Evolutionary conservation across 2,888 invertebrate species (phyloP).

Genomic region (Dione vanillae): DNA sequence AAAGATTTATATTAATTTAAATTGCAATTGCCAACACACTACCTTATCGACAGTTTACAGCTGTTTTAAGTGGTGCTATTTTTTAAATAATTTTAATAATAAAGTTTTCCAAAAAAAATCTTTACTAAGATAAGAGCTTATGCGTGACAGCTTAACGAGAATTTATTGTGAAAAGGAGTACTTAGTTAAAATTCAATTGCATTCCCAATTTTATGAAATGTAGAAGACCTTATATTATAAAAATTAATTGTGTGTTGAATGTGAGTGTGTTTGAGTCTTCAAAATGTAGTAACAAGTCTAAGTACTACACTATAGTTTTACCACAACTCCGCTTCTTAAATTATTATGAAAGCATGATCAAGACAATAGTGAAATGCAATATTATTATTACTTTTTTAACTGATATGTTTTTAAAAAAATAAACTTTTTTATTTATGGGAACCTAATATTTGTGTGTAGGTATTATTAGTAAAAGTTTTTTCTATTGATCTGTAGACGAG

Average conservation of each 20-base stretch:
- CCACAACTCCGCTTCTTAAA: background rate
- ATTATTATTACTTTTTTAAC: background rate
- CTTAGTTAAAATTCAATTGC: constrained; percentile 60
- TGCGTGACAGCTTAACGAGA: constrained; percentile 27
- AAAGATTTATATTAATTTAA: constrained; percentile 32
- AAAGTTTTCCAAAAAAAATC: constrained; percentile 26
- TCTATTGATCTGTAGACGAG: background rate
- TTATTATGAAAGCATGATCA: constrained; percentile 1
- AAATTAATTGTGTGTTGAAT: constrained; percentile 18
- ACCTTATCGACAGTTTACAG: constrained; percentile 29
- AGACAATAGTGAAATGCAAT: constrained; percentile 13
- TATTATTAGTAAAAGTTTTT: background rate
- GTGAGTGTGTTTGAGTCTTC: constrained; percentile 14
- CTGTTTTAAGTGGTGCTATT: constrained; percentile 44
- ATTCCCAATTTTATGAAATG: constrained; percentile 58
- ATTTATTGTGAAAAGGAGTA: constrained; percentile 35
- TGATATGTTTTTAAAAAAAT: background rate
- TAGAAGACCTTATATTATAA: constrained; percentile 19
- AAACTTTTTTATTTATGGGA: background rate
- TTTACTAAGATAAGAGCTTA: constrained; percentile 17
- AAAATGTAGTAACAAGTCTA: background rate
- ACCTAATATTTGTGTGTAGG: background rate
- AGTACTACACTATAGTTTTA: background rate
- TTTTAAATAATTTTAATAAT: constrained; percentile 36
- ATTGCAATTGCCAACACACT: constrained; percentile 24